Base-by-base conservation (phyloP, 1,140 invertebrate genomes). In the Magallana angulata region DNA sequence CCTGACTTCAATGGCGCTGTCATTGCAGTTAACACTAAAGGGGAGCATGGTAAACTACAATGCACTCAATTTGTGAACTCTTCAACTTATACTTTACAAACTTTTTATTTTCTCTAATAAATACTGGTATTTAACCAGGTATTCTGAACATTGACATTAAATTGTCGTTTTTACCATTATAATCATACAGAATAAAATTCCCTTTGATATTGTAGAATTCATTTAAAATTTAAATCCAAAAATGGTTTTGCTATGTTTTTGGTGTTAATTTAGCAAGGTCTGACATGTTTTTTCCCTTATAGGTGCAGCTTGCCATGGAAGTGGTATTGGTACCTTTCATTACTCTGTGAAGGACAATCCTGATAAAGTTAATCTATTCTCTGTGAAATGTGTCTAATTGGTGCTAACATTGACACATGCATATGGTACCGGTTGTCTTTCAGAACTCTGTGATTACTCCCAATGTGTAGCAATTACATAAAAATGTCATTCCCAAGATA, bases 291-390 rank as follows among this genome's bases (percentile, higher is more conserved):
- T 62, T 84, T 7, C 30, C 62, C 48, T 48, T 82, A n/a, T 60
- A 86, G 85, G 85, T 62, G 85, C 85, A 82, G 85, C 85, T 56
- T 86, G 85, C 62, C 81, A 60, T 62, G 85, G 85, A 5, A 11
- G 18, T 71, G 68, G 68, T 82, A 62, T 86, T 82, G 76, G 76
- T 62, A 81, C 81, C n/a, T 86, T 86, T n/a, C 76, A 36, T 30
- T 86, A 86, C 62, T 86, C 85, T 86, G 85, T 86, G 80, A 57
- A 82, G 81, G 81, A 86, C 81, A 76, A 76, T 18, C 81, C 81
- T 56, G 56, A 62, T 82, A 86, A 58, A 62, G 85, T 86, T 62
- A 86, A 76, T 59, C 62, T 86, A 64, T 62, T 82, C 36, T n/a
- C 11, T 57, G 85, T 86, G 14, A 71, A 86, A 18, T 86, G 85